Conservation (phyloP, 2,888 invertebrate species). For the Orthosia gothica region DNA sequence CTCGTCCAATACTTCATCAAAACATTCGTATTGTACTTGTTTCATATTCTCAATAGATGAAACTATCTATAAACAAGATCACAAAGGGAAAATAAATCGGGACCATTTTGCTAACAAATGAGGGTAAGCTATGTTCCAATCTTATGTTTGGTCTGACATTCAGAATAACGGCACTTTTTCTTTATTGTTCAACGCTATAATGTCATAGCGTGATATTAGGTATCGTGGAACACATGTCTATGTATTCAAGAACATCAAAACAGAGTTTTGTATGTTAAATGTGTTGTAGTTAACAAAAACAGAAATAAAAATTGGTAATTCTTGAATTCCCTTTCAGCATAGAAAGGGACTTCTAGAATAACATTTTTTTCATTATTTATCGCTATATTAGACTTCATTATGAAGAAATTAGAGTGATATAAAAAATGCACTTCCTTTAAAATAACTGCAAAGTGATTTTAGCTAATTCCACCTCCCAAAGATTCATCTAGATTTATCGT, state of each 20-base stretch:
- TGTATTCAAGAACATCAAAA: not conserved
- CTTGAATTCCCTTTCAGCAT: not conserved
- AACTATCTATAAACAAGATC: constrained; percentile 79
- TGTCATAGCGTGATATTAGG: constrained; percentile 64
- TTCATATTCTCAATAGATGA: constrained; percentile 77
- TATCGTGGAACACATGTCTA: constrained; percentile 10
- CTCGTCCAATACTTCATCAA: constrained; percentile 55
- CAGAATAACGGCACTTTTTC: constrained; percentile 71
- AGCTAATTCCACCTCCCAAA: not conserved
- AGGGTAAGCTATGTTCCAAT: constrained; percentile 81
- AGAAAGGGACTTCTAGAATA: too few species aligned
- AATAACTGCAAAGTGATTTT: not conserved
- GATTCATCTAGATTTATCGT: too few species aligned
- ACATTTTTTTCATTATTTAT: too few species aligned
- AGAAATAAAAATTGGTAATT: not conserved
- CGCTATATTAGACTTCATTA: too few species aligned
- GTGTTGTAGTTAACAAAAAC: not conserved
- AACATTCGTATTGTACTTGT: constrained; percentile 66
- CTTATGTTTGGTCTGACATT: constrained; percentile 77
- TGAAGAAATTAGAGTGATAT: too few species aligned
- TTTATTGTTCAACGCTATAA: constrained; percentile 68
- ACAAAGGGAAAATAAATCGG: constrained; percentile 82
- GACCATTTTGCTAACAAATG: constrained; percentile 83
- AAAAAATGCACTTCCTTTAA: not conserved
- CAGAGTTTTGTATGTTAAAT: not conserved